Evolutionary conservation across 2,113 vertebrate species (phyloP), one percentile per base, ranked within the genome.

Genomic region (Brachionichthys hirsutus): DNA sequence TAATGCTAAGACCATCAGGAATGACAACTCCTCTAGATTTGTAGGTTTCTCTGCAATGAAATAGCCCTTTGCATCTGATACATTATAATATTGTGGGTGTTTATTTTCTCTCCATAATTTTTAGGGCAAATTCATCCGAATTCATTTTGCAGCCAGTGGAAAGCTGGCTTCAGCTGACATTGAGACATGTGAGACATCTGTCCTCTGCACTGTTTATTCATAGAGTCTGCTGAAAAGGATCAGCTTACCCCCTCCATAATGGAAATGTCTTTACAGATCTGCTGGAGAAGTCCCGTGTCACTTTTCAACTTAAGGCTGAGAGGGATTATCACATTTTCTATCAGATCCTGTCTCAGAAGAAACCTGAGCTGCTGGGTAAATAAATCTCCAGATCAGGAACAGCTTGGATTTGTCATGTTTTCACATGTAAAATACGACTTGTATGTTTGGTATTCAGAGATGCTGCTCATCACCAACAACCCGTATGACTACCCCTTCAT

Each of bases 241-340:
- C 17, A 11, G 1, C 2, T 14, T 12, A 2, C 14, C 2, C 38
- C 0, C 5, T 19, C 13, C 43, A 46, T 53, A 5, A 61, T 41
- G 1, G 1, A 14, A 59, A 38, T 48, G 1, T 67, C 30, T 66
- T 68, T 20, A 54, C 81, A 95, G 94, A 96, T 78, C 93, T 96
- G 53, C 85, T 96, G 70, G 95, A 96, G 85, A 96, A 97, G 81
- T 96, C 95, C 24, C 91, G 95, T 1, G 93, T 94, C 16, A 93
- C 92, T 70, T 97, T 90, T 73, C 95, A 96, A 88, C 92, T 95
- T 4, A 95, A 94, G 79, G 81, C 93, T 60, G 95, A 97, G 80
- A 91, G 95, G 60, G 93, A 95, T 68, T 97, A 96, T 66, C 95
- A 97, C 75, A 95, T 97, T 80, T 97, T 93, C 88, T 97, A 97